Percentiles rank a stretch among this genome's conserved stretches.
Conservation (phyloP, 2,113 vertebrate species). For the Gymnobelideus leadbeateri region DNA sequence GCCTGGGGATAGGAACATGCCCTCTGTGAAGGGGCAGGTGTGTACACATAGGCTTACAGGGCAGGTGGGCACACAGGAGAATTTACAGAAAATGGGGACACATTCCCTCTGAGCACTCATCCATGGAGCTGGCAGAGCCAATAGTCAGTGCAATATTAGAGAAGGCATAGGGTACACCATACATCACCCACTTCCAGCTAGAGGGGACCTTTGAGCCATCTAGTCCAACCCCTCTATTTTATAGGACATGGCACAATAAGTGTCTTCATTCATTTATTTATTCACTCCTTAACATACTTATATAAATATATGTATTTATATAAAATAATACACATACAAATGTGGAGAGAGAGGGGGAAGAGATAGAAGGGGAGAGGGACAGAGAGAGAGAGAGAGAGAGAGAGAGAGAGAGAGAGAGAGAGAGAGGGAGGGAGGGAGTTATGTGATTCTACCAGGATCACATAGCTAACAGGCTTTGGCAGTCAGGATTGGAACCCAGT, state of each 20-base stretch:
- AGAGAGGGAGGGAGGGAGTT: background rate
- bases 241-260: background rate
- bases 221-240: background rate
- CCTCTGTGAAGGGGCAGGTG: slow-evolving; percentile 75
- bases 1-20: slow-evolving; percentile 88
- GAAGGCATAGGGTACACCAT: background rate
- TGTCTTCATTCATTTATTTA: background rate
- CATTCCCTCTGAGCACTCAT: background rate
- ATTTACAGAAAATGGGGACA: background rate
- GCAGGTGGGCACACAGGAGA: background rate
- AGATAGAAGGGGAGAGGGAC: too few species aligned
- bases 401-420: too few species aligned
- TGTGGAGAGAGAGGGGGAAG: too few species aligned
- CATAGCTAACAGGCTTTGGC: background rate
- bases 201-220: background rate
- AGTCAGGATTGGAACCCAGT: background rate
- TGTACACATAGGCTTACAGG: slow-evolving; percentile 25
- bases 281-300: background rate
- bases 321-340: background rate
- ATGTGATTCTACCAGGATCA: background rate
- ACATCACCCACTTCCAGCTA: background rate
- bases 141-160: background rate
- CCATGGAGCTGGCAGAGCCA: background rate
- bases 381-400: too few species aligned
- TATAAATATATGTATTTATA: background rate